Base-by-base conservation (phyloP, 2,888 invertebrate species). In the Tryphoninae sp. region DNA sequence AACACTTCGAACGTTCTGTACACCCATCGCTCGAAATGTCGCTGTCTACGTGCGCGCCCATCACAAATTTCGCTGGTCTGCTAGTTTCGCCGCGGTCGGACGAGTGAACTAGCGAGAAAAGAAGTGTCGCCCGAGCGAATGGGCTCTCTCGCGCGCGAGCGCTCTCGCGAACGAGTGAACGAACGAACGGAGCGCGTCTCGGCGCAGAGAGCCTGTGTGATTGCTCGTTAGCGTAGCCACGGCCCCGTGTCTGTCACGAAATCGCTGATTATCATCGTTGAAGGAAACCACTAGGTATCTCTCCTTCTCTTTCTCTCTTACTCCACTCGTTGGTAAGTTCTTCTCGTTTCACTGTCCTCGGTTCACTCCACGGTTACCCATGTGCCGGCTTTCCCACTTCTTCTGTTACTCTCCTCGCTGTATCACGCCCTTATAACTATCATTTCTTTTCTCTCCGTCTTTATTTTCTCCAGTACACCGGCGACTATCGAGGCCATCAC, bases 201-300 rank as follows among this genome's bases (percentile, higher is more conserved):
- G 75, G 81, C 59, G 75, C 64, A 80, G 64, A 74, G 79, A 77
- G 78, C 74, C 73, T 84, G 87, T 87, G 89, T 88, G 91, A 91
- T 92, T 92, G 92, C 92, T 92, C 92, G 91, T 92, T 92, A 92
- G 91, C 89, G 89, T 89, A 86, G 88, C 88, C 89, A 92, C 92
- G 92, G 91, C 92, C 91, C 92, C 92, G 92, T 92, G 92, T 92
- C 92, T 91, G 92, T 92, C 92, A 91, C 92, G 91, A 92, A 92
- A 92, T 92, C 91, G 87, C 91, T 92, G 91, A 92, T 92, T 92
- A 91, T 91, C 92, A 91, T 92, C 92, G 91, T 92, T 92, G 91
- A 89, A 91, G 91, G 91, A 92, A 91, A 91, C 90, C 88, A 87
- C 87, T 87, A 87, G 86, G 88, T 87, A 87, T 86, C 85, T 16